Conservation (phyloP, 2,113 vertebrate genomes). For the Mesocricetus auratus region DNA sequence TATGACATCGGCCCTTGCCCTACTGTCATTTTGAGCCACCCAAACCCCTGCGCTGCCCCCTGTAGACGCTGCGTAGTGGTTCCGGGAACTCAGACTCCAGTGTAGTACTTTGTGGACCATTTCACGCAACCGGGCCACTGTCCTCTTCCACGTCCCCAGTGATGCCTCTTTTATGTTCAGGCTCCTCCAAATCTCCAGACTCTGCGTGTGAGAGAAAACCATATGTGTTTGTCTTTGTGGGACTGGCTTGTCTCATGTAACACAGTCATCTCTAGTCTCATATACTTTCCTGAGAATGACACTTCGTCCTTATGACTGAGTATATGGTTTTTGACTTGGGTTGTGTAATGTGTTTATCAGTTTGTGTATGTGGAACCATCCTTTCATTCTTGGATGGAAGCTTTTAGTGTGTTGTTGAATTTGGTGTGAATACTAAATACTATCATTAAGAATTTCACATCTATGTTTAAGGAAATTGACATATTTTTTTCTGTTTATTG, state of each 20-base stretch:
- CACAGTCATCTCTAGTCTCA: background rate
- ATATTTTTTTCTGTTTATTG: background rate
- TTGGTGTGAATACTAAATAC: background rate
- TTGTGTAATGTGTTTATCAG: background rate
- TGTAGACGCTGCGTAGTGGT: background rate
- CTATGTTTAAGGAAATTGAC: background rate
- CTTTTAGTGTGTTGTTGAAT: background rate
- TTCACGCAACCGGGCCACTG: background rate
- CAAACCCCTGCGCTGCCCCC: background rate
- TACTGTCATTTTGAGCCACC: background rate
- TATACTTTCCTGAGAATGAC: background rate
- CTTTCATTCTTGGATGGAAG: background rate
- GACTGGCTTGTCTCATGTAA: background rate
- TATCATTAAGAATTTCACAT: background rate
- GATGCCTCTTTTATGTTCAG: background rate
- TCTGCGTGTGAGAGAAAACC: background rate
- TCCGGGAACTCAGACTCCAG: background rate
- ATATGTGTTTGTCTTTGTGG: background rate
- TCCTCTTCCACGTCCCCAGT: background rate
- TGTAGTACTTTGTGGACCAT: background rate
- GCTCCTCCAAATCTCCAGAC: background rate
- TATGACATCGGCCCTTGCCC: background rate
- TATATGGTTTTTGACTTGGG: background rate
- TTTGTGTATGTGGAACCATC: background rate
- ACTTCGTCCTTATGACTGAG: background rate